Percentiles rank a stretch among this genome's conserved stretches.
Conservation (phyloP, 2,888 invertebrate species). For the Pogonocherus hispidulus region DNA sequence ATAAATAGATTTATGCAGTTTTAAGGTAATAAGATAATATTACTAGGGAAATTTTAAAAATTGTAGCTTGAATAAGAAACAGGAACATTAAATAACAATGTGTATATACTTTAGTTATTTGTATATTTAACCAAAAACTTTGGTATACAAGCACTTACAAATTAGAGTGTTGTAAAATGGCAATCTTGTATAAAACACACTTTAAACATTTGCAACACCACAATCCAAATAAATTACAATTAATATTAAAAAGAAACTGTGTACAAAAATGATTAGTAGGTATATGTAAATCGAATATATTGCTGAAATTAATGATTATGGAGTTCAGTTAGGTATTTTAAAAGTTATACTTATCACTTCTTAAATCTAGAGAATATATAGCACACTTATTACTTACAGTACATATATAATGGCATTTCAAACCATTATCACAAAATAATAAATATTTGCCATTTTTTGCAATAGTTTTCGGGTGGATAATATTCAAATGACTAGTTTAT, state of each 20-base stretch:
- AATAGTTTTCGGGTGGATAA: slow-evolving; percentile 33
- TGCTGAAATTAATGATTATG: slow-evolving; percentile 50
- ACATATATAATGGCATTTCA: slow-evolving; percentile 66
- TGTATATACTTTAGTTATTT: slow-evolving; percentile 34
- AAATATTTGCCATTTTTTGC: slow-evolving; percentile 53
- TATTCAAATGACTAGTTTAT: slow-evolving; percentile 45
- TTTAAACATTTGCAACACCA: slow-evolving; percentile 48
- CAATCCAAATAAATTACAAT: slow-evolving; percentile 48
- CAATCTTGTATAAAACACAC: slow-evolving; percentile 53
- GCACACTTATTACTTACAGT: slow-evolving; percentile 68
- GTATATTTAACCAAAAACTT: slow-evolving; percentile 60
- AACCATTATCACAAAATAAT: slow-evolving; percentile 63
- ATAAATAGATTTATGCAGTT: too few species aligned
- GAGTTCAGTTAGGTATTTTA: slow-evolving; percentile 45
- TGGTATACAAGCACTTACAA: slow-evolving; percentile 60
- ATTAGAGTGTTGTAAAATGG: slow-evolving; percentile 52
- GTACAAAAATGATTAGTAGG: slow-evolving; percentile 49
- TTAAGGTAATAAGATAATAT: too few species aligned
- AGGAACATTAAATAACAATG: not conserved
- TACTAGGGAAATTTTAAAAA: too few species aligned
- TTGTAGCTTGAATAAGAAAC: too few species aligned
- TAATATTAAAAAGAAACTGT: slow-evolving; percentile 49
- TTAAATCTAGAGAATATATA: slow-evolving; percentile 60
- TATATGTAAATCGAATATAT: slow-evolving; percentile 40
- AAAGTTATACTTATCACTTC: slow-evolving; percentile 45